These are phyloP conservation scores for Falco berigora DNA, from an alignment of 2,797 vertebrate genomes.

Conservation along the genomic window DNA sequence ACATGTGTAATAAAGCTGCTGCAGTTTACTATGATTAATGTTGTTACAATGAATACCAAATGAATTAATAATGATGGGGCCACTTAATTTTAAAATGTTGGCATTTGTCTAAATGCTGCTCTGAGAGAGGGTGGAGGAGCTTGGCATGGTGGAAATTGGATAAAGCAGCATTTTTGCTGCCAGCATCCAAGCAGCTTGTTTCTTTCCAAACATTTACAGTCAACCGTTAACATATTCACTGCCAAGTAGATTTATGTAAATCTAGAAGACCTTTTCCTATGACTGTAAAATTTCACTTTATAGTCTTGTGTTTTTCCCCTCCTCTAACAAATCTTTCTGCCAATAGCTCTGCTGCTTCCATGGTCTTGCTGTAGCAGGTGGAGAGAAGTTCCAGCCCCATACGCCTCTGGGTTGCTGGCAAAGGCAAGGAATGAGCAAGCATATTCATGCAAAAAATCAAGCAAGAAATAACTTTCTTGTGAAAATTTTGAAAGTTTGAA, in stretches of 20 bases:
- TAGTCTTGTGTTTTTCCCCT: neutral
- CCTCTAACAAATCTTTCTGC: neutral
- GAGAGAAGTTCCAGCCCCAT: neutral
- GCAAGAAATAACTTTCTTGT: neutral
- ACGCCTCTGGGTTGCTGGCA: neutral
- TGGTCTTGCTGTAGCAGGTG: neutral
- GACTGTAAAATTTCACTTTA: neutral
- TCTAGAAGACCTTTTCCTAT: neutral
- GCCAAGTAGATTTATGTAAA: neutral
- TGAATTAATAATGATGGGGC: slow-evolving; percentile 58
- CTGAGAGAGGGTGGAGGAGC: slow-evolving; percentile 38
- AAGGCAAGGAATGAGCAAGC: neutral
- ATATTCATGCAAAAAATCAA: neutral
- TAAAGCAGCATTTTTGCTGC: neutral
- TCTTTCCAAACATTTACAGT: slow-evolving; percentile 4
- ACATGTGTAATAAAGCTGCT: slow-evolving; percentile 46
- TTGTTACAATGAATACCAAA: slow-evolving; percentile 43
- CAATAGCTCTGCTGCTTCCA: neutral
- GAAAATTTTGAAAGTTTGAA: neutral
- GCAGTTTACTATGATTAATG: slow-evolving; percentile 46
- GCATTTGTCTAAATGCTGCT: slow-evolving; percentile 41
- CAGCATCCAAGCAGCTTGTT: slow-evolving; percentile 32
- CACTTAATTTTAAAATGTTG: slow-evolving; percentile 58
- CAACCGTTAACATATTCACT: slow-evolving; percentile 27
- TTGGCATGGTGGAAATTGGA: neutral